Base-by-base conservation (phyloP, 2,797 vertebrate species). In the Hephaestus fuliginosus region DNA sequence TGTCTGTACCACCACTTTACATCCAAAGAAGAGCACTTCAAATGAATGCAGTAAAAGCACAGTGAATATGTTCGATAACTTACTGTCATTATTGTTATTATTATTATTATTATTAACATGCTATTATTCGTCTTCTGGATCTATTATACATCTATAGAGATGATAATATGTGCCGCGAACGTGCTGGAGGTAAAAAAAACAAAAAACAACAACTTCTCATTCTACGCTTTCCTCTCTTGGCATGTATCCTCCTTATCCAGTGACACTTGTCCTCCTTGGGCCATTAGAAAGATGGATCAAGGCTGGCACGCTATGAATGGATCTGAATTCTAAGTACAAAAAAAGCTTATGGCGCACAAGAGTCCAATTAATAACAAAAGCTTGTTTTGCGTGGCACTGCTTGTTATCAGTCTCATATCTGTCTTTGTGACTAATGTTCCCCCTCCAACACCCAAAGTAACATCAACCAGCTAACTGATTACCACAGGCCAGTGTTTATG, bases 341-440 rank as follows among this genome's bases (percentile, higher is more conserved):
- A 25, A 88, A 80, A 85, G 71, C 85, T 88, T 72, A 87, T 67
- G 61, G 74, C 79, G 57, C 83, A 81, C 80, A 48, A 36, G 25
- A 69, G 82, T 81, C 83, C 85, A 90, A 88, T 91, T 91, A 91
- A 93, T 88, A 86, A 88, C 61, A 75, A 78, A 82, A 83, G 81
- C 68, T 81, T 82, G 74, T 88, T 90, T 91, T 73, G 84, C 10
- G 53, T 78, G 71, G 60, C 74, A 55, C 36, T 44, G 86, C 89
- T 91, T 49, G 72, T 89, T 90, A 89, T 89, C 90, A 30, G 70
- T 73, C 85, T 93, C 78, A 85, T 90, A 88, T 92, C 90, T 80
- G 76, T 86, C 81, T 84, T 28, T 20, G 65, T 86, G 86, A 90
- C 71, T 85, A 84, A 88, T 88, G 81, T 74, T 74, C 71, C 77